phyloP scores from a whole-genome alignment of 2,113 vertebrate species.

The Dipodomys spectabilis region DNA sequence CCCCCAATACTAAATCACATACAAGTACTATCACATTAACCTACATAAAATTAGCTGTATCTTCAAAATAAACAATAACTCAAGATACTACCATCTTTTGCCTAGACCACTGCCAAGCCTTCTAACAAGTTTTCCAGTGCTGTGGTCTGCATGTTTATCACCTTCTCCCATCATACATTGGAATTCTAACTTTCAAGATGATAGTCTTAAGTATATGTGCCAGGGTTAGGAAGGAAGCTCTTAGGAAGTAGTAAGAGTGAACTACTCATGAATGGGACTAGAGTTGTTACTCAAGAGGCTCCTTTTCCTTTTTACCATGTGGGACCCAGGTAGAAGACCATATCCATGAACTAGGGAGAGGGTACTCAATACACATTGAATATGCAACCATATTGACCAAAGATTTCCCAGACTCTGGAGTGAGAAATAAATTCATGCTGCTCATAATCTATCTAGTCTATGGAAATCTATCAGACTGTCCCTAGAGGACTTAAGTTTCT shows the following conservation, averaged over 20 bases:
- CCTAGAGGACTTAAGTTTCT: not conserved
- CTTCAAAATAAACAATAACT: not conserved
- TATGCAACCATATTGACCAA: not conserved
- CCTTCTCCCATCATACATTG: not conserved
- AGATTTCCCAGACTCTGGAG: not conserved
- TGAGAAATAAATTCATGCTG: not conserved
- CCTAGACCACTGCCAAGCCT: not conserved
- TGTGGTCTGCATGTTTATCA: not conserved
- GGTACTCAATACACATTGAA: not conserved
- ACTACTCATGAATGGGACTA: not conserved
- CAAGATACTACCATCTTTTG: not conserved
- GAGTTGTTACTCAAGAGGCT: not conserved
- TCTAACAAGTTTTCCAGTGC: not conserved
- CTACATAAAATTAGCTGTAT: not conserved
- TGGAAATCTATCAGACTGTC: not conserved
- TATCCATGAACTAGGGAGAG: not conserved
- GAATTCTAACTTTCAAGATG: not conserved
- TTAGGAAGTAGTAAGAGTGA: not conserved
- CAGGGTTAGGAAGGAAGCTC: not conserved
- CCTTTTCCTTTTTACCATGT: not conserved
- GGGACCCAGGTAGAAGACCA: not conserved
- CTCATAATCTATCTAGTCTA: not conserved
- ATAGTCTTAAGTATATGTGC: not conserved
- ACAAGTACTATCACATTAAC: not conserved
- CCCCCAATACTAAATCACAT: not conserved